A percentile compares a stretch with the other conserved stretches of the same genome.
These are phyloP conservation scores for Temnothorax nylanderi DNA, from an alignment of 1,140 invertebrate species.

Conservation along the genomic window DNA sequence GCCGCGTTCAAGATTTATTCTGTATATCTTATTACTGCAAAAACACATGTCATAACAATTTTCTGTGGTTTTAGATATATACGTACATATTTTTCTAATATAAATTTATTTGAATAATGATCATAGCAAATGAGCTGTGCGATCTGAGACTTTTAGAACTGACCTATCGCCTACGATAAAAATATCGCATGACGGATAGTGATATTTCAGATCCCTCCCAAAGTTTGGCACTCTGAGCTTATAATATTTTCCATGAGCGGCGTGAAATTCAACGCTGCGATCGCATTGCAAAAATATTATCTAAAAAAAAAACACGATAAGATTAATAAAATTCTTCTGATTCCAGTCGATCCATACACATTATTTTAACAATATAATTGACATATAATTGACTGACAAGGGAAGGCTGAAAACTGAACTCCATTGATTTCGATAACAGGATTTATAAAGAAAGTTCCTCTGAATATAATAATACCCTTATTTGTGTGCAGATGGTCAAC, in stretches of 20 bases:
- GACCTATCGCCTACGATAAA: conserved; percentile 95
- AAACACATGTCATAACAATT: conserved; percentile 78
- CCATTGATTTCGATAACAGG: too few species aligned
- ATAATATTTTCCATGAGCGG: conserved; percentile 96
- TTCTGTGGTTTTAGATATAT: conserved; percentile 83
- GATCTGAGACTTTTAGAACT: neutral
- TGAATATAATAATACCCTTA: too few species aligned
- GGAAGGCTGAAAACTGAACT: too few species aligned
- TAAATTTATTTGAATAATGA: conserved; percentile 43
- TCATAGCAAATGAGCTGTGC: conserved; percentile 1
- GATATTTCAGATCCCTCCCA: conserved; percentile 97
- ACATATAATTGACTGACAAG: neutral
- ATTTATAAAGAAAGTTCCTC: too few species aligned
- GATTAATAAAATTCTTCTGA: neutral
- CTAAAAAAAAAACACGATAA: conserved; percentile 85
- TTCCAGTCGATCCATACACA: neutral
- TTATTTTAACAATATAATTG: neutral
- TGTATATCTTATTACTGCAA: conserved; percentile 94
- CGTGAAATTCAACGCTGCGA: conserved; percentile 98
- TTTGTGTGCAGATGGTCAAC: too few species aligned
- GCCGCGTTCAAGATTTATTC: conserved; percentile 98
- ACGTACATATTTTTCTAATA: conserved; percentile 1
- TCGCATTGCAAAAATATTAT: conserved; percentile 93
- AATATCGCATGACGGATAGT: conserved; percentile 95
- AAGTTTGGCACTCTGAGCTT: conserved; percentile 97